A percentile compares a stretch with the other conserved stretches of the same genome.
phyloP scores from a whole-genome alignment of 2,888 invertebrate genomes.

The Cartodere bifasciata region DNA sequence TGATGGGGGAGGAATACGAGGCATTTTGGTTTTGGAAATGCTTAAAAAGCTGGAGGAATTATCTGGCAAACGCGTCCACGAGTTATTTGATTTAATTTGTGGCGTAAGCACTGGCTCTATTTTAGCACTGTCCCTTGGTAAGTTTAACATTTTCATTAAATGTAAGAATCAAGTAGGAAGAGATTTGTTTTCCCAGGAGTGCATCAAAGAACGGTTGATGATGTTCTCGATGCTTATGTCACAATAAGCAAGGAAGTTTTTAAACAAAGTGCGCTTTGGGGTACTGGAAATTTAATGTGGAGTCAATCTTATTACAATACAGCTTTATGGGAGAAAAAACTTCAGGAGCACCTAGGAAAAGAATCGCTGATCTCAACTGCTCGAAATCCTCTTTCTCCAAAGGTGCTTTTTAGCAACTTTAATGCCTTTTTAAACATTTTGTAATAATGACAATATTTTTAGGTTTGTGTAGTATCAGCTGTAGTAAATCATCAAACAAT shows the following conservation, averaged over 20 bases:
- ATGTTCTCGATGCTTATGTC: constrained; percentile 46
- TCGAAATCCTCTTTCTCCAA: constrained; percentile 40
- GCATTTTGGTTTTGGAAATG: constrained; percentile 71
- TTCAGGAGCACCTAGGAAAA: constrained; percentile 52
- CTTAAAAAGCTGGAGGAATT: constrained; percentile 61
- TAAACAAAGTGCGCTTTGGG: constrained; percentile 47
- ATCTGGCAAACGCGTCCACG: constrained; percentile 51
- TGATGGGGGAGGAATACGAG: constrained; percentile 83
- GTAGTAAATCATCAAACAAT: constrained; percentile 62
- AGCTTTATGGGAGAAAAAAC: constrained; percentile 61
- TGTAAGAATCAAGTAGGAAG: neutral
- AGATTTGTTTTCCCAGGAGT: constrained; percentile 32
- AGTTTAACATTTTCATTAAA: constrained; percentile 9
- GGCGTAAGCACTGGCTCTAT: constrained; percentile 77
- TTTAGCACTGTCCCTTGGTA: constrained; percentile 58
- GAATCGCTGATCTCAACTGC: constrained; percentile 45
- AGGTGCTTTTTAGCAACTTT: constrained; percentile 33
- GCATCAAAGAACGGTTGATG: constrained; percentile 41
- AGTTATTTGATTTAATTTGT: constrained; percentile 77
- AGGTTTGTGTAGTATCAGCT: constrained; percentile 66
- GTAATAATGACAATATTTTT: too few relatives aligned
- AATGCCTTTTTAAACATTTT: neutral
- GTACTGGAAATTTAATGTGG: constrained; percentile 64
- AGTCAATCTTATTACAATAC: constrained; percentile 82
- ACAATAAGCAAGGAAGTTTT: constrained; percentile 50